phyloP scores from a whole-genome alignment of 2,888 invertebrate species.

The Drosophila aldrichi region DNA sequence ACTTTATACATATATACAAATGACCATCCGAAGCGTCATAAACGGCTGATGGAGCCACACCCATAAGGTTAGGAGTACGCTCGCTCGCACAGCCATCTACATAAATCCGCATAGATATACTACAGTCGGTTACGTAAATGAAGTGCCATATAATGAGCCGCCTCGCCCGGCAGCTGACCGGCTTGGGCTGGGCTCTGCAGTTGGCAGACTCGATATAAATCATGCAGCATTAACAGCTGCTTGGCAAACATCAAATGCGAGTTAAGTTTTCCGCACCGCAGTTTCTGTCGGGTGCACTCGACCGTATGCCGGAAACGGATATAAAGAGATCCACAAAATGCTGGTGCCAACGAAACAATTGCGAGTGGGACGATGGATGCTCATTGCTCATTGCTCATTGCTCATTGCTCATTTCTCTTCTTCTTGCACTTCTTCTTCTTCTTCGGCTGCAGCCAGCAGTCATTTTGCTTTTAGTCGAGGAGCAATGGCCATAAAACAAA shows the following conservation, averaged over 20 bases:
- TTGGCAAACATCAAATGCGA: constrained; percentile 79
- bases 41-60: constrained; percentile 21
- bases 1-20: not conserved
- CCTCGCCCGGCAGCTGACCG: constrained; percentile 36
- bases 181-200: constrained; percentile 35
- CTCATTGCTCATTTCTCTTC: not conserved
- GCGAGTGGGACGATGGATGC: constrained; percentile 13
- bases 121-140: constrained; percentile 23
- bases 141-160: constrained; percentile 69
- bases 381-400: constrained; percentile 1
- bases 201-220: constrained; percentile 71
- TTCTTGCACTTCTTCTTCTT: not conserved
- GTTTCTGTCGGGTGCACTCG: constrained; percentile 47
- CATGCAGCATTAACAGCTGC: constrained; percentile 84
- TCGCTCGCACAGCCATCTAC: not conserved
- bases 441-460: not conserved
- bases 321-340: constrained; percentile 59
- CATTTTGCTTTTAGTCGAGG: constrained; percentile 6
- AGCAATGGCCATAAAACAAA: constrained; percentile 65
- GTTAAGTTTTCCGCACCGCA: constrained; percentile 74
- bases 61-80: not conserved
- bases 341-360: constrained; percentile 68
- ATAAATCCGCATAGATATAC: not conserved
- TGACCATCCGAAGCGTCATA: constrained; percentile 2
- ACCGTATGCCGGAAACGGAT: constrained; percentile 56